phyloP scores from a whole-genome alignment of 2,888 invertebrate genomes.

The Sinopyrophorus schimmeli region DNA sequence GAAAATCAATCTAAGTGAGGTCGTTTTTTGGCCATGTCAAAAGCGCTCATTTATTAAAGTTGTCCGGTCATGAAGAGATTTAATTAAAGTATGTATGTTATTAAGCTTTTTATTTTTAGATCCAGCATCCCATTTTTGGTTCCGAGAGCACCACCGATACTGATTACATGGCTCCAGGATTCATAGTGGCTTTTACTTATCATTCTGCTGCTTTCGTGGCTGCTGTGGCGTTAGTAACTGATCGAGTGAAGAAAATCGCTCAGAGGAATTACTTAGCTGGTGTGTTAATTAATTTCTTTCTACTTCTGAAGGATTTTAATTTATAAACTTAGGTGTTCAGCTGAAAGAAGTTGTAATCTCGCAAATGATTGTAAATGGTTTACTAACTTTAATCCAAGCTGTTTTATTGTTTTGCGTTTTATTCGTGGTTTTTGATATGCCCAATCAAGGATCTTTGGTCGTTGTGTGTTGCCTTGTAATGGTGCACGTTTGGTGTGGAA shows the following conservation, averaged over 20 bases:
- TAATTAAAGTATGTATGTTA: no score
- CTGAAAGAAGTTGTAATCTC: conserved; percentile 29
- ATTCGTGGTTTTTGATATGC: conserved; percentile 21
- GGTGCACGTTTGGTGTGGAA: conserved; percentile 31
- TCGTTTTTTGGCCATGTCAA: no score
- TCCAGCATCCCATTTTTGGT: conserved; percentile 29
- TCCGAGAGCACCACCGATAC: conserved; percentile 16
- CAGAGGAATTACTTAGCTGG: conserved; percentile 32
- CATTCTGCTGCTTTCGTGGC: conserved; percentile 30
- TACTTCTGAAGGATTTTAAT: no score
- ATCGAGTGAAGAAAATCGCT: conserved; percentile 20
- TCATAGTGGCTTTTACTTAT: conserved; percentile 26
- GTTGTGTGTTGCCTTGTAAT: conserved; percentile 20
- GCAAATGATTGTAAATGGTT: conserved; percentile 28
- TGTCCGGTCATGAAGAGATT: no score
- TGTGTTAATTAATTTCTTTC: not conserved
- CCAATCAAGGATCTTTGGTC: conserved; percentile 11
- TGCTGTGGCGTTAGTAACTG: conserved; percentile 23
- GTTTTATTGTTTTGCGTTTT: conserved; percentile 23
- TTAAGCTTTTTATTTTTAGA: conserved; percentile 9
- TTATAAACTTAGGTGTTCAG: conserved; percentile 22
- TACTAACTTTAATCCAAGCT: conserved; percentile 26
- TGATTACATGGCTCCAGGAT: conserved; percentile 29
- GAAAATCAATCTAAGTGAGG: no score
- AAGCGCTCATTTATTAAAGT: no score